phyloP scores from a whole-genome alignment of 2,888 invertebrate genomes.

The Amblyteles armatorius region DNA sequence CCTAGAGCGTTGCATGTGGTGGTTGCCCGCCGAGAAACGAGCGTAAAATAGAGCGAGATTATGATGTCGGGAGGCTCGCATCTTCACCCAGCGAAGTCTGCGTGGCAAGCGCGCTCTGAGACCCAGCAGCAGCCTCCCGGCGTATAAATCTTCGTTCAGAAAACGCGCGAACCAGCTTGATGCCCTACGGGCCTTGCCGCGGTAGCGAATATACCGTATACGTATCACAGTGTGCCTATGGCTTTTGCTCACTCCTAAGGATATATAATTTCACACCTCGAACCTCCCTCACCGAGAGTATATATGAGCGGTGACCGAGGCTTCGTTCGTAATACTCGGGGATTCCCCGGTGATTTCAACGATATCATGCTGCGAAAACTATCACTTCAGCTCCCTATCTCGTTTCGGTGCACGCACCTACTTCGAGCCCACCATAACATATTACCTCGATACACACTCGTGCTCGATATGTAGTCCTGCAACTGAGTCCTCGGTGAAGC shows the following conservation, averaged over 20 bases:
- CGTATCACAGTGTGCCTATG: conserved; percentile 21
- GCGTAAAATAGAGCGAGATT: conserved; percentile 66
- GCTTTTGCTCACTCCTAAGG: conserved; percentile 44
- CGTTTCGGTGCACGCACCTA: not conserved
- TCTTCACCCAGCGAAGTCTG: conserved; percentile 14
- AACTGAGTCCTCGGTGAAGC: conserved; percentile 7
- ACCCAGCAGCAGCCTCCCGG: conserved; percentile 26
- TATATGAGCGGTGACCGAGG: not conserved
- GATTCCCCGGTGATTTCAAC: conserved; percentile 24
- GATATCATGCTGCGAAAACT: conserved; percentile 6
- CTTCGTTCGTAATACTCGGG: conserved; percentile 46
- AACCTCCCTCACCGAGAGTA: not conserved
- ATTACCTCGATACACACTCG: conserved; percentile 28
- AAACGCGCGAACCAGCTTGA: conserved; percentile 35
- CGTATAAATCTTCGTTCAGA: conserved; percentile 69
- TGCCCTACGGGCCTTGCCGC: conserved; percentile 4
- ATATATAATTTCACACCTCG: conserved; percentile 73
- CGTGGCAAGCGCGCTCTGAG: not conserved
- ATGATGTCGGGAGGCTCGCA: conserved; percentile 64
- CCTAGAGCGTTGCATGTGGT: conserved; percentile 15
- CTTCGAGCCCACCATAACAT: not conserved
- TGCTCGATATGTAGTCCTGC: not conserved
- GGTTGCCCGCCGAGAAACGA: conserved; percentile 25
- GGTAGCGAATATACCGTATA: not conserved
- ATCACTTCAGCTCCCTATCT: not conserved